A percentile compares a stretch with the other conserved stretches of the same genome.
Evolutionary conservation across 2,113 vertebrate genomes (phyloP).

Genomic region (Fregetta grallaria): DNA sequence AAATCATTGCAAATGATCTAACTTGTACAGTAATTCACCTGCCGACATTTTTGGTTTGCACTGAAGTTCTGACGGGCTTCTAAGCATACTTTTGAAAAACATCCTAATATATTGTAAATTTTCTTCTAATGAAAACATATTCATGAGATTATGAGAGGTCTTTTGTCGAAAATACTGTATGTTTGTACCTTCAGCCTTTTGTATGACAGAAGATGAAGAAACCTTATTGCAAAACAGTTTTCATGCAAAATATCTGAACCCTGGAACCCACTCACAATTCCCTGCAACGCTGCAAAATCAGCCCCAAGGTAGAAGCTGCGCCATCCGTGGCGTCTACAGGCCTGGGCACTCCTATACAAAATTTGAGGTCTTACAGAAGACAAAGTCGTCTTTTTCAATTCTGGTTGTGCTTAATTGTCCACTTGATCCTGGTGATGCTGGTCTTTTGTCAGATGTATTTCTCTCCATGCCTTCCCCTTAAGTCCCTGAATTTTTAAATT

Average conservation of each 20-base stretch:
- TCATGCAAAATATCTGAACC: background rate
- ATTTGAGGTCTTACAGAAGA: background rate
- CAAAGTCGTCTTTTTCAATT: background rate
- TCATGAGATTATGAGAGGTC: background rate
- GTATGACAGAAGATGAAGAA: background rate
- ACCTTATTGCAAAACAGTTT: background rate
- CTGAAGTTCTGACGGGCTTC: background rate
- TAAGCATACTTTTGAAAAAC: background rate
- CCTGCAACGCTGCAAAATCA: background rate
- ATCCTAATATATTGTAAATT: background rate
- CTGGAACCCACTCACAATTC: background rate
- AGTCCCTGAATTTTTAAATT: background rate
- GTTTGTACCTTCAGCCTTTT: background rate
- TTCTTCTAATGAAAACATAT: background rate
- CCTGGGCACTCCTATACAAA: background rate
- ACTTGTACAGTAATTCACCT: background rate
- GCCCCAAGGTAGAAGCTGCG: background rate
- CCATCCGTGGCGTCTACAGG: rapidly evolving
- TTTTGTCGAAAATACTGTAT: background rate
- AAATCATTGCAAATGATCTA: background rate
- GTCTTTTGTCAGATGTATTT: background rate
- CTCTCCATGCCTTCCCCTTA: background rate
- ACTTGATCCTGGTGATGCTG: background rate
- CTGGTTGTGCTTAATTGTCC: background rate
- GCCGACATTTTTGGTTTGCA: background rate